Conservation (phyloP, 2,797 vertebrate genomes). For the Anolis apletophallus region DNA sequence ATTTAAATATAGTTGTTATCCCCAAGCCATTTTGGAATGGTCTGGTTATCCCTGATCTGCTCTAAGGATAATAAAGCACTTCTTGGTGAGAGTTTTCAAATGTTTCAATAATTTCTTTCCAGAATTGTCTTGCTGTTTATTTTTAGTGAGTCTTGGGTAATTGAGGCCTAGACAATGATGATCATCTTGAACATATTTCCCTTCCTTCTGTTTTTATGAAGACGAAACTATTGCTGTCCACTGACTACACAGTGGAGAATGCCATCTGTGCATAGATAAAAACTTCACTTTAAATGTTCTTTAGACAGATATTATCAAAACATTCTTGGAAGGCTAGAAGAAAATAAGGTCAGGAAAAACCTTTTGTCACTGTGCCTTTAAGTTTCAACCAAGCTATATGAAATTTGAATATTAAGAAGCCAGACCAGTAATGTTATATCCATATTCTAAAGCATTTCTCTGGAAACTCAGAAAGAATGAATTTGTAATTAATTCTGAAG, state of each 20-base stretch:
- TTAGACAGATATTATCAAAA: constrained; percentile 36
- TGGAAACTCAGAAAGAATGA: background rate
- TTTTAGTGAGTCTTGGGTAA: constrained; percentile 55
- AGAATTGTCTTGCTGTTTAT: constrained; percentile 33
- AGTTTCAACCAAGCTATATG: constrained; percentile 39
- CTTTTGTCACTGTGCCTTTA: constrained; percentile 33
- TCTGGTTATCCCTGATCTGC: background rate
- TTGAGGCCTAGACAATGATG: background rate
- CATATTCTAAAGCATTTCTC: constrained; percentile 34
- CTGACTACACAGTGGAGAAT: constrained; percentile 1
- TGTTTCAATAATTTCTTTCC: background rate
- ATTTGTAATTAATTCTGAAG: constrained; percentile 64
- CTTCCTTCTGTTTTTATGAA: constrained; percentile 28
- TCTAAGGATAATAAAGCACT: background rate
- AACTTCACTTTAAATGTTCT: background rate
- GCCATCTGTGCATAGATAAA: constrained; percentile 17
- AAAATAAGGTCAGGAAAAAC: constrained; percentile 38
- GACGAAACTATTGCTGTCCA: constrained; percentile 6
- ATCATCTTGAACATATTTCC: constrained; percentile 15
- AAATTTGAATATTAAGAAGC: background rate
- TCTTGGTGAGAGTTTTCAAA: constrained; percentile 53
- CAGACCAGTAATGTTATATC: constrained; percentile 46
- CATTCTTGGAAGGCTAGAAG: background rate
- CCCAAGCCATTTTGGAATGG: too few relatives aligned
- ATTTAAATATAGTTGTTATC: background rate